phyloP scores from a whole-genome alignment of 2,113 vertebrate genomes.

The Regulus satrapa region DNA sequence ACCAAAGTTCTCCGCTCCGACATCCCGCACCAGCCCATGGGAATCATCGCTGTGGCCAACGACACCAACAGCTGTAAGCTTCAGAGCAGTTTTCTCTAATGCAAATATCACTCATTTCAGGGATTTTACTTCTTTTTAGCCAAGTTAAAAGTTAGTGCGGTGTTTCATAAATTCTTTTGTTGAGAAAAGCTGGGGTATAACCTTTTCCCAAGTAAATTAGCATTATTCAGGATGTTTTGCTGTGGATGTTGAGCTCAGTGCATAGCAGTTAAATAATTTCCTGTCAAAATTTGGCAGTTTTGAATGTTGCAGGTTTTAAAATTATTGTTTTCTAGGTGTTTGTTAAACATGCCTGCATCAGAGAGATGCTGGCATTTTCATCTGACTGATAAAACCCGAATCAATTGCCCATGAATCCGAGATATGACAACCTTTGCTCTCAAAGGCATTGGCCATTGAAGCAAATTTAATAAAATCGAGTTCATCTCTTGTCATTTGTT shows the following conservation, averaged over 20 bases:
- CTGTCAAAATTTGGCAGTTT: background rate
- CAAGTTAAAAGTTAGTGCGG: background rate
- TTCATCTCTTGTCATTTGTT: background rate
- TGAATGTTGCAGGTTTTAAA: background rate
- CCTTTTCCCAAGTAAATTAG: background rate
- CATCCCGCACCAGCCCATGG: constrained; percentile 97
- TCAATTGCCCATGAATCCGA: background rate
- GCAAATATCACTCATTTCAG: background rate
- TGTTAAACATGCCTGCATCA: background rate
- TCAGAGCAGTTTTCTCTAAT: background rate
- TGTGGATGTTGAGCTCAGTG: background rate
- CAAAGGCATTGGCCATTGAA: background rate
- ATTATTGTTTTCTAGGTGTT: background rate
- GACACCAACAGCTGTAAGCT: constrained; percentile 97
- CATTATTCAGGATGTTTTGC: background rate
- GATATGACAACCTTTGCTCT: background rate
- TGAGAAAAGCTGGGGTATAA: background rate
- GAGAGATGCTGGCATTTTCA: background rate
- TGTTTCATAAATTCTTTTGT: background rate
- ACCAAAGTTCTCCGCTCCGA: constrained; percentile 92
- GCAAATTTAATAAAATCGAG: background rate
- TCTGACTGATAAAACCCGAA: background rate
- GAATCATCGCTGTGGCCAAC: constrained; percentile 91
- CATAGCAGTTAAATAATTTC: background rate
- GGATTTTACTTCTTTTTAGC: background rate